A percentile compares a stretch with the other conserved stretches of the same genome.
phyloP scores from a whole-genome alignment of 2,797 vertebrate genomes.

The Poecilia wingei region DNA sequence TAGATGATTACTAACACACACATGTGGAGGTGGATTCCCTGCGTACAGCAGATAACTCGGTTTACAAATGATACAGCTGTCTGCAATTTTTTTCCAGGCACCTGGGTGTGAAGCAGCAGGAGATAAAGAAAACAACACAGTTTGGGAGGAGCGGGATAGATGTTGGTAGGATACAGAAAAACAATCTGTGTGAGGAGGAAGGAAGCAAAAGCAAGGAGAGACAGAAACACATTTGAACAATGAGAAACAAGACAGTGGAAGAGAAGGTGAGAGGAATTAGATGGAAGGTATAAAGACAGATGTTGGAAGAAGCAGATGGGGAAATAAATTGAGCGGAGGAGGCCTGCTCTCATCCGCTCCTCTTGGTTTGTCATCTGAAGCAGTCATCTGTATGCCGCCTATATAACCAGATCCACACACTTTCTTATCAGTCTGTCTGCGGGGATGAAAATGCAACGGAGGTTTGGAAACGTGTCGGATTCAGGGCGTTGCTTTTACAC shows the following conservation, averaged over 20 bases:
- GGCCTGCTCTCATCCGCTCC: slow-evolving; percentile 44
- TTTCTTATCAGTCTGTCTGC: slow-evolving; percentile 12
- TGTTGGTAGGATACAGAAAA: slow-evolving; percentile 36
- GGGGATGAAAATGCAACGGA: slow-evolving; percentile 2
- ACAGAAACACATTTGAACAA: slow-evolving; percentile 16
- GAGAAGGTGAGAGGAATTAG: slow-evolving; percentile 10
- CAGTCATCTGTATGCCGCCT: slow-evolving; percentile 54
- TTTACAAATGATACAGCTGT: slow-evolving; percentile 54
- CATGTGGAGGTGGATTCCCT: slow-evolving; percentile 35
- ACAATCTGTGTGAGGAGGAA: slow-evolving; percentile 37
- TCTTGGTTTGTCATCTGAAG: slow-evolving; percentile 41
- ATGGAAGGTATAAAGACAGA: slow-evolving; percentile 27
- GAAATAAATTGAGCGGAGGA: slow-evolving; percentile 46
- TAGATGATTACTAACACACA: slow-evolving; percentile 43
- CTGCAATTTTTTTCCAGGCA: slow-evolving; percentile 34
- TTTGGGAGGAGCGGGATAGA: slow-evolving; percentile 14
- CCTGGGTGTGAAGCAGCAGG: slow-evolving; percentile 40
- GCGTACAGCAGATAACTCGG: slow-evolving; percentile 41
- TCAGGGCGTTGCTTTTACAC: background rate
- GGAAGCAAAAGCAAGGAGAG: slow-evolving; percentile 15
- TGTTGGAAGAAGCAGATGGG: slow-evolving; percentile 51
- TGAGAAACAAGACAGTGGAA: slow-evolving; percentile 20
- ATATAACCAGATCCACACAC: slow-evolving; percentile 16
- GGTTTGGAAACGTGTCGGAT: slow-evolving; percentile 1
- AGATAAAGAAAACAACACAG: slow-evolving; percentile 35